Evolutionary conservation across 2,113 vertebrate species (phyloP).

Genomic region (Nyctereutes procyonoides): DNA sequence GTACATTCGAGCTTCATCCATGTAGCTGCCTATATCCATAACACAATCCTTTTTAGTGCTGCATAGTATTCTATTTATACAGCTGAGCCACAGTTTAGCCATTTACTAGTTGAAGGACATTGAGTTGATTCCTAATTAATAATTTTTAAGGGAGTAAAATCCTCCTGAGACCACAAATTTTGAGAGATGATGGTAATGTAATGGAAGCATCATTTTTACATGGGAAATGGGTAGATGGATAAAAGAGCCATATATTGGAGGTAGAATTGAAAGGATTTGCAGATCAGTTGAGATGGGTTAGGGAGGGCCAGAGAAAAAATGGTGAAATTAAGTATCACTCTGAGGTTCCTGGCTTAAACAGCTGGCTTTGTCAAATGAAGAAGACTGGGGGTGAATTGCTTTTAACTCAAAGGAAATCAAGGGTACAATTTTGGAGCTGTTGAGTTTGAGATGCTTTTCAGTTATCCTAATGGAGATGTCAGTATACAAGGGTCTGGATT

Average conservation of each 20-base stretch:
- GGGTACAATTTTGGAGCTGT: neutral
- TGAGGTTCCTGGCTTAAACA: neutral
- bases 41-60: neutral
- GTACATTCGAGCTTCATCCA: conserved; percentile 1
- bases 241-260: neutral
- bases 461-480: neutral
- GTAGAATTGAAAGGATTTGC: neutral
- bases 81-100: neutral
- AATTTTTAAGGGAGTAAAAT: neutral
- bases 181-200: neutral
- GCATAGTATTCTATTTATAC: neutral
- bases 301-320: neutral
- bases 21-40: neutral
- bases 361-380: neutral
- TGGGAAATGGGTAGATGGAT: neutral
- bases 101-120: neutral
- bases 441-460: conserved; percentile 16
- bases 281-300: neutral
- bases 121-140: neutral
- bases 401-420: conserved; percentile 39
- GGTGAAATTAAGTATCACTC: neutral
- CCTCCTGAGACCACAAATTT: neutral
- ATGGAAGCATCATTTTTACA: neutral
- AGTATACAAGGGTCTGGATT: neutral
- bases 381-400: neutral